Evolutionary conservation across 1,140 invertebrate species (phyloP).

Genomic region (Acyrthosiphon pisum): DNA sequence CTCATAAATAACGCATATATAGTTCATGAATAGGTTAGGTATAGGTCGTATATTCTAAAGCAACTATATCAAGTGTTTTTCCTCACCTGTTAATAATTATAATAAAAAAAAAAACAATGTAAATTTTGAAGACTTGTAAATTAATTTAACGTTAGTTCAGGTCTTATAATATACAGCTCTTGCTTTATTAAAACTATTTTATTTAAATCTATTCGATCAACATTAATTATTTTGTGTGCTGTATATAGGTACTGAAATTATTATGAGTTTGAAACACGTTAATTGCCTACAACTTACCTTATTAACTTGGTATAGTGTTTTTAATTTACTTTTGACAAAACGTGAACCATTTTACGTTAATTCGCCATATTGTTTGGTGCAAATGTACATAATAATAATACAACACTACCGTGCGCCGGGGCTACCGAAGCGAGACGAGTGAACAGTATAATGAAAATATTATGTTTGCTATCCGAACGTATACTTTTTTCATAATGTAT

Average conservation of each 20-base stretch:
- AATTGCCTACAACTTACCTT: neutral
- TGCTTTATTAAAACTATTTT: neutral
- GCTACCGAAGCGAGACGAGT: neutral
- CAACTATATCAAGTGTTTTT: neutral
- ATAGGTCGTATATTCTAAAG: neutral
- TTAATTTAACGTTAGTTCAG: neutral
- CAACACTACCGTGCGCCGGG: neutral
- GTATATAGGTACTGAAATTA: neutral
- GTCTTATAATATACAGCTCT: neutral
- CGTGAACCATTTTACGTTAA: neutral
- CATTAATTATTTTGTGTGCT: neutral
- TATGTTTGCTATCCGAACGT: neutral
- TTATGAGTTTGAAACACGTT: neutral
- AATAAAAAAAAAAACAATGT: neutral
- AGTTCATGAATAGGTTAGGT: neutral
- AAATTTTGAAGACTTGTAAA: neutral
- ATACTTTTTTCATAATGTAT: neutral
- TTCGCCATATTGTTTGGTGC: no score
- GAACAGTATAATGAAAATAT: neutral
- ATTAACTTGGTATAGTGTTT: neutral
- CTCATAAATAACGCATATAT: constrained; percentile 10
- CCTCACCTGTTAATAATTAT: neutral
- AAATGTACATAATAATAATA: neutral
- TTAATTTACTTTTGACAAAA: neutral
- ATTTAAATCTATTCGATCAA: neutral